Evolutionary conservation across 2,113 vertebrate genomes (phyloP).

Genomic region (Aegotheles bennettii): DNA sequence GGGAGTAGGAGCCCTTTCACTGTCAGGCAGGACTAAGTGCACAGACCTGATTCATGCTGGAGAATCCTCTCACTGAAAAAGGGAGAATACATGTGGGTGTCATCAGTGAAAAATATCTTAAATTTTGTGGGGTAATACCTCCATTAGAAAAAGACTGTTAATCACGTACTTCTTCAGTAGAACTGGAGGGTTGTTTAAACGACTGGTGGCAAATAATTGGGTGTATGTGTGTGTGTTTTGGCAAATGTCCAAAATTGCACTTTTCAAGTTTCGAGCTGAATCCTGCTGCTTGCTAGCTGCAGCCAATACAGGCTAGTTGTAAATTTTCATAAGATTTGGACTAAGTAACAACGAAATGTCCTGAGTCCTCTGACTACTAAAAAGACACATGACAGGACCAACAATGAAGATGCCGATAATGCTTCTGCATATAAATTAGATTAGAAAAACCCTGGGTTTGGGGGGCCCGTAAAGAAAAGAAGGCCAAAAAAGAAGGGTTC

Average conservation of each 20-base stretch:
- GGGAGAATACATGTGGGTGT: neutral
- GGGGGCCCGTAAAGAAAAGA: rapidly evolving
- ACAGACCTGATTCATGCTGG: neutral
- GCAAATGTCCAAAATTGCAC: neutral
- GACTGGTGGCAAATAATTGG: neutral
- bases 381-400: neutral
- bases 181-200: no score
- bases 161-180: no score
- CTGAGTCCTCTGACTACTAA: neutral
- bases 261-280: neutral
- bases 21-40: neutral
- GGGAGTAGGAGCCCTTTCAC: neutral
- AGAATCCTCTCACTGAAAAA: neutral
- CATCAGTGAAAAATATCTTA: neutral
- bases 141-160: no score
- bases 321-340: neutral
- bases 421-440: neutral
- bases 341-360: neutral
- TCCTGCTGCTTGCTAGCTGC: neutral
- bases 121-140: neutral
- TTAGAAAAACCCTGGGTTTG: neutral
- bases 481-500: neutral
- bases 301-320: neutral
- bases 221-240: neutral
- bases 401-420: neutral